phyloP scores from a whole-genome alignment of 2,888 invertebrate genomes.

The Hydriomena furcata region DNA sequence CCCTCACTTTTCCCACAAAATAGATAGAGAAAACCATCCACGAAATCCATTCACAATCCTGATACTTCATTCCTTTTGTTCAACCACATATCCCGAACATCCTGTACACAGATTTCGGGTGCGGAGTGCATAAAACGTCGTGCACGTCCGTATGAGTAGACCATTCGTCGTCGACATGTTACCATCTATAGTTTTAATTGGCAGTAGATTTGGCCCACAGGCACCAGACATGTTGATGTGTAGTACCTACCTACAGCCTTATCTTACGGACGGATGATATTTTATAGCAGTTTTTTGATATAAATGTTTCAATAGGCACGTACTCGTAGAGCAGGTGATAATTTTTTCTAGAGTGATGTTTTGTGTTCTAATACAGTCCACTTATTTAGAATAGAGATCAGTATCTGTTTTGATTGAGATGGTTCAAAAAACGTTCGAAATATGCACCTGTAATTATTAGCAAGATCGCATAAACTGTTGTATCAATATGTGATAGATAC shows the following conservation, averaged over 20 bases:
- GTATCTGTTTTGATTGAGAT: too few species aligned
- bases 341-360: too few species aligned
- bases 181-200: constrained; percentile 79
- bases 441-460: too few species aligned
- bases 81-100: constrained; percentile 29
- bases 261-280: constrained; percentile 40
- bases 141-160: constrained; percentile 48
- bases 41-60: constrained; percentile 5
- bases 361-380: too few species aligned
- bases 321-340: not conserved
- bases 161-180: constrained; percentile 66
- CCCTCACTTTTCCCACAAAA: not conserved
- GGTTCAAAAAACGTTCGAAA: too few species aligned
- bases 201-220: constrained; percentile 68
- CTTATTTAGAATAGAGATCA: too few species aligned
- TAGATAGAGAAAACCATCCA: not conserved
- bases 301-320: constrained; percentile 6
- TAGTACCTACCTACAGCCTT: constrained; percentile 60
- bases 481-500: not conserved
- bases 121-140: constrained; percentile 54
- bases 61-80: constrained; percentile 15
- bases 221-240: constrained; percentile 63
- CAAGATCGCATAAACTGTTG: too few species aligned
- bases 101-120: constrained; percentile 47
- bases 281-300: constrained; percentile 2